Conservation (phyloP, 1,140 invertebrate species). For the Cheumatopsyche charites region DNA sequence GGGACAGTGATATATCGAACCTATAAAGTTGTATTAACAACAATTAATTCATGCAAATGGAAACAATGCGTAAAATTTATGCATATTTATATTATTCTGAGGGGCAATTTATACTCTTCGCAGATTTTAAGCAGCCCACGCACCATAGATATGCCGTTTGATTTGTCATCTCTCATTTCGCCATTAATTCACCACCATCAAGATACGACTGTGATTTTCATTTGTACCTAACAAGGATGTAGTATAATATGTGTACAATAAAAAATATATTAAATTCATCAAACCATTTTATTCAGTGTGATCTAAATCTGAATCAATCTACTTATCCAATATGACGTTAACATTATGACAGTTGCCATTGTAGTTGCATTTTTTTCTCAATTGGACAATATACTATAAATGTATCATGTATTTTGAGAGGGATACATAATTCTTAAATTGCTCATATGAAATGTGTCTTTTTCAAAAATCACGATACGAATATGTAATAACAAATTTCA, state of each 20-base stretch:
- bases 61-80: conserved; percentile 37
- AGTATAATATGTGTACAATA: too few relatives aligned
- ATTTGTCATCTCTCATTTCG: conserved; percentile 31
- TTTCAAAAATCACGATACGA: too few relatives aligned
- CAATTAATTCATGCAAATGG: conserved; percentile 39
- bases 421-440: background rate
- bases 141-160: background rate
- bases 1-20: conserved; percentile 23
- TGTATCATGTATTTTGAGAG: background rate
- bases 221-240: too few relatives aligned
- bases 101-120: conserved; percentile 19
- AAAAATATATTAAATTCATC: too few relatives aligned
- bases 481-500: too few relatives aligned
- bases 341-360: too few relatives aligned
- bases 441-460: too few relatives aligned
- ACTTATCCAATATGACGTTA: too few relatives aligned
- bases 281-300: too few relatives aligned
- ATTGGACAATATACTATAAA: background rate
- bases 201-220: background rate
- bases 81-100: conserved; percentile 36
- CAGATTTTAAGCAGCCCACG: background rate
- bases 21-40: conserved; percentile 33
- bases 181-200: conserved; percentile 26
- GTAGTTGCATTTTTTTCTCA: background rate
- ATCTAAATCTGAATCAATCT: too few relatives aligned